A percentile compares a stretch with the other conserved stretches of the same genome.
Evolutionary conservation across 2,888 invertebrate genomes (phyloP).

Genomic region (Imbricaverruca yamaguchii): DNA sequence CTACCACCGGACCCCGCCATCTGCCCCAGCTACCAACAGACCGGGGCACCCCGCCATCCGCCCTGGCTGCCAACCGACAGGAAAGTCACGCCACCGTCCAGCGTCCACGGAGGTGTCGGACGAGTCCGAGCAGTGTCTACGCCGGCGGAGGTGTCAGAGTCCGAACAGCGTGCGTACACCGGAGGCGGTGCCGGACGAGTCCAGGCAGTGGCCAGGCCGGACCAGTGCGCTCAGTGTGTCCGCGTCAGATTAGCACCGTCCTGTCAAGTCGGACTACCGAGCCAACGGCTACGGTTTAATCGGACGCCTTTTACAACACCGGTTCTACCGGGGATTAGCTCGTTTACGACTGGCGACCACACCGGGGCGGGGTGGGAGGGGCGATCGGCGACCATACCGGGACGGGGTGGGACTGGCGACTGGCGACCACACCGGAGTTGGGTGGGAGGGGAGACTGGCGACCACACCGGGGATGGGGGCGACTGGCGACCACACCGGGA

Average conservation of each 20-base stretch:
- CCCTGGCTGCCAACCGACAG: too few species aligned
- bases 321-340: not conserved
- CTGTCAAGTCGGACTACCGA: not conserved
- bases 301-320: not conserved
- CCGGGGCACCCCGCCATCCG: too few species aligned
- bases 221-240: not conserved
- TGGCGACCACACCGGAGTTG: not conserved
- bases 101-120: too few species aligned
- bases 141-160: too few species aligned
- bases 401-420: not conserved
- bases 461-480: not conserved
- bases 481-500: not conserved
- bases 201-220: too few species aligned
- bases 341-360: not conserved
- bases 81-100: too few species aligned
- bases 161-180: too few species aligned
- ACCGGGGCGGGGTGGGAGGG: not conserved
- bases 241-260: not conserved
- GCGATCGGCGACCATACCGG: too few species aligned
- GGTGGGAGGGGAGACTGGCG: not conserved
- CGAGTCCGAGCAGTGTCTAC: too few species aligned
- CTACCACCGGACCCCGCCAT: too few species aligned
- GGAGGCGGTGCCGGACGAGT: too few species aligned
- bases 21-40: too few species aligned
- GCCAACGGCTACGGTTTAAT: not conserved